A percentile compares a stretch with the other conserved stretches of the same genome.
phyloP scores from a whole-genome alignment of 2,888 invertebrate genomes.

The Dusona sp. region DNA sequence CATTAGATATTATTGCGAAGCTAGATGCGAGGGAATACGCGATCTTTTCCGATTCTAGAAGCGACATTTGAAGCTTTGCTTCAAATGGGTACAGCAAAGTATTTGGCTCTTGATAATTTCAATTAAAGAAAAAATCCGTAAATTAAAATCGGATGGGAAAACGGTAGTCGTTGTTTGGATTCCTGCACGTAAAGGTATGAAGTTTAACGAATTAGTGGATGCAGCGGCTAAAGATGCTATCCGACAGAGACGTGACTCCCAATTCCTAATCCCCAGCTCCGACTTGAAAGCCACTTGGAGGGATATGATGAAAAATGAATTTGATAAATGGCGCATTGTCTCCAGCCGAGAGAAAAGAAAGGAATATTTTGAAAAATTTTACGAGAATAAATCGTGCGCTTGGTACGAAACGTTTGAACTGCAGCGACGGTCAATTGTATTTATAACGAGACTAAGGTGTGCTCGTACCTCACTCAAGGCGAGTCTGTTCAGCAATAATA shows the following conservation, averaged over 20 bases:
- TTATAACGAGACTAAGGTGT: no score
- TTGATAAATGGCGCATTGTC: neutral
- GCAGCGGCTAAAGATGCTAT: constrained; percentile 30
- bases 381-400: no score
- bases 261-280: constrained; percentile 1
- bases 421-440: no score
- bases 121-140: constrained; percentile 24
- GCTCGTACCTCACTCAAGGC: no score
- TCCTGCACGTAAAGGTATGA: constrained; percentile 33
- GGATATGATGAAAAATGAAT: neutral
- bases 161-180: constrained; percentile 30
- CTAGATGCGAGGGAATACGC: constrained; percentile 12
- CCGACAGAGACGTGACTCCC: neutral
- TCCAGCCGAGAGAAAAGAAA: no score
- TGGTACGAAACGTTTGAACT: no score
- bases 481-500: no score
- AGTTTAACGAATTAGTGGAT: constrained; percentile 36
- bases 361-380: no score
- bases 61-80: constrained; percentile 33
- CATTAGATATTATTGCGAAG: constrained; percentile 10
- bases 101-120: neutral
- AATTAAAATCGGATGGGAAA: constrained; percentile 25
- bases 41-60: constrained; percentile 40
- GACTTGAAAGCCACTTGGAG: constrained; percentile 16
- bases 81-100: neutral